Evolutionary conservation across 2,113 vertebrate species (phyloP).

Genomic region (Progne subis): DNA sequence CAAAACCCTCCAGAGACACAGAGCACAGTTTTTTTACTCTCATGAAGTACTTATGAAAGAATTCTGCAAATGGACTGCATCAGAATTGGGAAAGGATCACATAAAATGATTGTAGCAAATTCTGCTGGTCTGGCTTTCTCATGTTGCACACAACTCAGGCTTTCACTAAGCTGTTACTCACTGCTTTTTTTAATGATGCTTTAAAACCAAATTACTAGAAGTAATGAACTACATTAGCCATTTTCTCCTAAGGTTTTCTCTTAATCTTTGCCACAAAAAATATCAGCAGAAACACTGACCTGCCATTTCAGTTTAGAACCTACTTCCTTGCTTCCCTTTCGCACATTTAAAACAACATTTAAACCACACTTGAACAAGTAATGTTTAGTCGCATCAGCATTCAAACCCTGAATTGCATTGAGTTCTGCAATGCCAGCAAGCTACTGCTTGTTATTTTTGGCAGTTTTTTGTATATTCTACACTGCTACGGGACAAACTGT

Average conservation of each 20-base stretch:
- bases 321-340: not conserved
- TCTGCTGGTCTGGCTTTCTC: constrained; percentile 25
- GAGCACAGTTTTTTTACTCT: not conserved
- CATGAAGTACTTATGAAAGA: not conserved
- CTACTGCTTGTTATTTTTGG: not conserved
- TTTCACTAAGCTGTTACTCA: not conserved
- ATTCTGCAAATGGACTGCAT: not conserved
- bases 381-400: not conserved
- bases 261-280: constrained; percentile 32
- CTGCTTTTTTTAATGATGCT: constrained; percentile 19
- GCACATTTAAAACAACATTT: not conserved
- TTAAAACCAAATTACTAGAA: constrained; percentile 56
- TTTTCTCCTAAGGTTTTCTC: constrained; percentile 18
- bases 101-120: not conserved
- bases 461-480: not conserved
- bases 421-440: constrained; percentile 6
- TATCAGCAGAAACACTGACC: not conserved
- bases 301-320: not conserved
- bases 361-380: not conserved
- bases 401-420: not conserved
- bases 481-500: not conserved
- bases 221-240: constrained; percentile 21
- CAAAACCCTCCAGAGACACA: not conserved
- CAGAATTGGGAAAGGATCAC: not conserved
- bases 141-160: not conserved